Percentiles rank a stretch among this genome's conserved stretches.
These are phyloP conservation scores for Heliconius aoede DNA, from an alignment of 2,888 invertebrate species.

Conservation along the genomic window DNA sequence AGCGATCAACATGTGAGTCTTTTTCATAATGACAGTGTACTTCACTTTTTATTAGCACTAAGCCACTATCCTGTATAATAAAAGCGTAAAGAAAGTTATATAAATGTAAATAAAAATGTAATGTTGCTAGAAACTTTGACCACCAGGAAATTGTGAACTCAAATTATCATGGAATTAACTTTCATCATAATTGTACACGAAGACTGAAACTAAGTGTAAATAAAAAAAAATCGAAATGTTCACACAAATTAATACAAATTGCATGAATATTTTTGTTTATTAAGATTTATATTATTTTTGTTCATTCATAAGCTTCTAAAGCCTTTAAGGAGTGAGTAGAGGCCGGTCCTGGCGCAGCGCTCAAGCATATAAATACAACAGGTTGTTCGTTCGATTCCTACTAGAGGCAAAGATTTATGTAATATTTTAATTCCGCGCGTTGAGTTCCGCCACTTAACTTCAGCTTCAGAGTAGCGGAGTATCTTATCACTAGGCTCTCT, in stretches of 20 bases:
- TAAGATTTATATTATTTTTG: no score
- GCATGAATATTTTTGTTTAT: background rate
- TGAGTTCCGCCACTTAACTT: no score
- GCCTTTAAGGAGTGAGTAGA: background rate
- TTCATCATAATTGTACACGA: background rate
- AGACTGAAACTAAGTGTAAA: no score
- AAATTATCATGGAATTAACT: constrained; percentile 34
- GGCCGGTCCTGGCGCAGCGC: no score
- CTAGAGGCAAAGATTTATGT: no score
- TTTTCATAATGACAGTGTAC: background rate
- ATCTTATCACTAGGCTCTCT: no score
- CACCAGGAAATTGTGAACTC: constrained; percentile 13
- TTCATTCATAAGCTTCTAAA: no score
- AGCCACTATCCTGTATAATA: background rate
- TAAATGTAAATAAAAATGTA: background rate
- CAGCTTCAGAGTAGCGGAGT: no score
- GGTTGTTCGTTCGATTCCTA: no score
- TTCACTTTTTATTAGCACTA: background rate
- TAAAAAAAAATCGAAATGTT: background rate
- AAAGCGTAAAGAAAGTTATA: background rate
- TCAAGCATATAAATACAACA: no score
- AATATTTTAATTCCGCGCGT: no score
- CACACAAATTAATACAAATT: background rate
- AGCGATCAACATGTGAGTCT: background rate
- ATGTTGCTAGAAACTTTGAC: background rate